Conservation (phyloP, 1,140 invertebrate genomes). For the Halesus radiatus region DNA sequence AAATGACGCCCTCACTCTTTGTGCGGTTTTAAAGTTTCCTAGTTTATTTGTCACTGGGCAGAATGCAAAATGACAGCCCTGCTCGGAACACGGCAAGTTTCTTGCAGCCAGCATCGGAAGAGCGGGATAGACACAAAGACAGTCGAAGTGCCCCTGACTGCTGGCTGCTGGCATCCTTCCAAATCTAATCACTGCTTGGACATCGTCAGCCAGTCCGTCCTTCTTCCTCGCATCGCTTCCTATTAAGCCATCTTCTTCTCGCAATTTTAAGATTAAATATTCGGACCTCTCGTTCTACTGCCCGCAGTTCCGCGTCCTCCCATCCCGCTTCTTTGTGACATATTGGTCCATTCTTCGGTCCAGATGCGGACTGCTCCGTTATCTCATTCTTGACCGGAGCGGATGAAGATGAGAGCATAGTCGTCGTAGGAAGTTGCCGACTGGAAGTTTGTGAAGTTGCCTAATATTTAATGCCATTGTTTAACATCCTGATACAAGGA, state of each 20-base stretch:
- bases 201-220: constrained; percentile 42
- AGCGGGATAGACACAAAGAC: constrained; percentile 38
- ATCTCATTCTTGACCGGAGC: constrained; percentile 41
- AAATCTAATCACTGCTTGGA: constrained; percentile 48
- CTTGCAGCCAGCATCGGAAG: not conserved
- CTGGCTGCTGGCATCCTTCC: constrained; percentile 41
- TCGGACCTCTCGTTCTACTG: not conserved
- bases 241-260: constrained; percentile 2
- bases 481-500: constrained; percentile 40
- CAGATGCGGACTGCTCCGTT: constrained; percentile 33
- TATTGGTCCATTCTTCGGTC: constrained; percentile 18
- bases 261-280: not conserved
- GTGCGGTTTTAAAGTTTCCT: not conserved
- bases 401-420: constrained; percentile 14
- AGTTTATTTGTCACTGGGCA: not conserved
- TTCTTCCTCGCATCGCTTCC: constrained; percentile 41
- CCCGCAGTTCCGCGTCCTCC: not conserved
- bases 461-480: constrained; percentile 47
- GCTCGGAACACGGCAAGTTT: not conserved
- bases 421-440: not conserved
- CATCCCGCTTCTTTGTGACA: not conserved
- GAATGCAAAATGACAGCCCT: constrained; percentile 19
- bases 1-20: not conserved
- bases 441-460: not conserved
- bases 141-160: not conserved